Evolutionary conservation across 2,888 invertebrate species (phyloP), one percentile per base, ranked within the genome.

Genomic region (Heteromyza rotundicornis): DNA sequence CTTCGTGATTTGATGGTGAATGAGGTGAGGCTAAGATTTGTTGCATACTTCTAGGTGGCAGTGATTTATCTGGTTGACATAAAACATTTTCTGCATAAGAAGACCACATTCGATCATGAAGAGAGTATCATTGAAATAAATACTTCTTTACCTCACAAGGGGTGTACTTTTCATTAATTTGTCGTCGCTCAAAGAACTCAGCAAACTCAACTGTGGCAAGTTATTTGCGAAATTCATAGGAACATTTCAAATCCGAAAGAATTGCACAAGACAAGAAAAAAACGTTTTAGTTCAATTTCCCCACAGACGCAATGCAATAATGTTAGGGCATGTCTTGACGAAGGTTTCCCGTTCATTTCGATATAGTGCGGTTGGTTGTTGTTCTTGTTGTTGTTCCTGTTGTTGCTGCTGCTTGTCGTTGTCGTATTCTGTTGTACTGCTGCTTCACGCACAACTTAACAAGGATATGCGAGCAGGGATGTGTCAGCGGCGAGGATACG

Each of bases 401-500:
- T 55, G 55, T 5, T 22, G 55, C 20, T 40, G 16, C 14, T 22
- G 40, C 16, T n/a, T 17, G 3, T 40, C 14, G 27, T 55, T 40
- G 44, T 54, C 1, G 16, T 23, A 10, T 47, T 56, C 17, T 5
- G 47, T 27, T 24, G 24, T n/a, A n/a, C 44, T 10, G 10, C 23
- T 56, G 23, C 16, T 27, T 20, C 23, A 47, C 47, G 47, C 47
- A 47, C 47, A 47, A 47, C 20, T 47, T 47, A 47, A 47, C 47
- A 47, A 47, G 47, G 47, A 47, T 47, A n/a, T 40, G 47, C 20
- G 47, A 19, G 47, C 14, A 19, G 5, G 47, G 17, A 47, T 47
- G 14, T 47, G 47, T 47, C 12, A 40, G 8, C 47, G 19, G 47
- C 40, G 3, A 40, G 2, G 47, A 47, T 12, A 47, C 47, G 47